Base-by-base conservation (phyloP, 2,113 vertebrate species). In the Halichoeres trimaculatus region DNA sequence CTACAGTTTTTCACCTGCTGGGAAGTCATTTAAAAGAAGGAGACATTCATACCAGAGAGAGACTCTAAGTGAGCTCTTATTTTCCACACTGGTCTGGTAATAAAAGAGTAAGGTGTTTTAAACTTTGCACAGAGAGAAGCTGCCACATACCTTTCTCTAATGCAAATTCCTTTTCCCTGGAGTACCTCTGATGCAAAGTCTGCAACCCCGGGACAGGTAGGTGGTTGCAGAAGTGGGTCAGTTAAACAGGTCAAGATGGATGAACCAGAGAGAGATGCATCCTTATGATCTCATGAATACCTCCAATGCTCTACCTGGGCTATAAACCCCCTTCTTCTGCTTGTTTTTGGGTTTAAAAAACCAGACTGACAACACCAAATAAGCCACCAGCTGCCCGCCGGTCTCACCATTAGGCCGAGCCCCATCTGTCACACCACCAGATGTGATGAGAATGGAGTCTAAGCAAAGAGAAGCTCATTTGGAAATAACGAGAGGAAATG, bases 151-250 rank as follows among this genome's bases (percentile, higher is more conserved):
- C 34, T 30, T 6, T 2, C 16, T n/a, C 26, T 59, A n/a, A 53
- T 59, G 64, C 41, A 74, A 61, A 73, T 45, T 35, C 67, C 23
- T 30, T 41, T 38, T 82, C 65, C 78, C 63, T 13, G 14, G n/a
- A 51, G 41, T 58, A 52, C 56, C 20, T 47, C 43, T 35, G 54
- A 76, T 53, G 12, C 62, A 52, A 68, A 24, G 47, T 60, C 54
- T 78, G 23, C 68, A 75, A 60, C 67, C 47, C n/a, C 0, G 0
- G 35, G 76, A 63, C 61, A 63, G 43, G 61, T 51, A 47, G 45
- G 47, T 20, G 69, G 40, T 51, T 4, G 9, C 65, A 57, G 76
- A 90, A 90, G 50, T 87, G 77, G 88, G 83, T 89, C 86, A 88
- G 76, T 78, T 10, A 85, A 87, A 48, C 80, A 43, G 86, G 85